Base-by-base conservation (phyloP, 1,140 invertebrate species). In the Drosophila watanabei region DNA sequence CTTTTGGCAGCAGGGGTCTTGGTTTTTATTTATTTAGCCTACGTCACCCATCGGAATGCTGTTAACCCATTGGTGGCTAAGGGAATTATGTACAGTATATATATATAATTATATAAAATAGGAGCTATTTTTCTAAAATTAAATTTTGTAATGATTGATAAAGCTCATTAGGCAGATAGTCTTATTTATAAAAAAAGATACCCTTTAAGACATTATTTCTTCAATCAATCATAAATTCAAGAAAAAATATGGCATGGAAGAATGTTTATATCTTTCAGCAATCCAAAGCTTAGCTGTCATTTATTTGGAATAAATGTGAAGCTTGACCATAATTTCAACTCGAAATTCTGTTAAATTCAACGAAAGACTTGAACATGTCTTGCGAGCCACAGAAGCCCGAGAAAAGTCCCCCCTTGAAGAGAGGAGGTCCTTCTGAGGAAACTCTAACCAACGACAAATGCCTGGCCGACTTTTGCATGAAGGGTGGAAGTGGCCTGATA, bases 1-100 rank as follows among this genome's bases (percentile, higher is more conserved):
- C 51, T 70, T 72, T 28, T 2, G 24, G 24, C 24, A 24, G 51
- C 20, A 33, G 5, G 18, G 48, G n/a, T 18, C 35, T 30, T 48
- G 39, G 56, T 18, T 35, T 73, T 73, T 73, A 73, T 73, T 73
- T 73, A 60, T 71, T 51, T 39, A 39, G 68, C 30, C 70, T 73
- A 73, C 70, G 70, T 73, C 70, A 73, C 37, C 64, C 28, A 43
- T 60, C 69, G 69, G 68, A 73, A 73, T 73, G 68, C 70, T 73
- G 70, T 73, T 73, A 73, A 73, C 70, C 70, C 70, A 16, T 9
- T 41, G 37, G 24, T 37, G 24, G 11, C 46, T n/a, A 1, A 4
- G 9, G 9, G 0, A n/a, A n/a, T n/a, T 18, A 14, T 4, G 10
- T 1, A 45, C 5, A 18, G 28, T 28, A 5, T 16, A 0, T 9